phyloP scores from a whole-genome alignment of 2,113 vertebrate genomes.

The Pollimyrus isidori region DNA sequence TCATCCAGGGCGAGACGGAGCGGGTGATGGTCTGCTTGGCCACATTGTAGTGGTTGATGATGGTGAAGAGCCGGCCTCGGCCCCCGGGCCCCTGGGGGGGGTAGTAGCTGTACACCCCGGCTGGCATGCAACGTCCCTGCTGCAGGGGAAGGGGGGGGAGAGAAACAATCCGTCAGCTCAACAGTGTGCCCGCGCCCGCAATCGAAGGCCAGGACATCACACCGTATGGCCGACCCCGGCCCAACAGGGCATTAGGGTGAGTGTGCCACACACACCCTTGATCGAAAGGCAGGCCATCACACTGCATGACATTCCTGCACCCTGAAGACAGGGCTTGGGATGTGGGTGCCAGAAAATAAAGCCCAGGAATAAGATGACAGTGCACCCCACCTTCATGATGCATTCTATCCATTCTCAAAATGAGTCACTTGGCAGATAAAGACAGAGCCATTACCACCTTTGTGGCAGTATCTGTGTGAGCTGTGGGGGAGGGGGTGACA shows the following conservation, averaged over 20 bases:
- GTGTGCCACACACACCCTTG: background rate
- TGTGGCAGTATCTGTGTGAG: background rate
- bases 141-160: slow-evolving; percentile 47
- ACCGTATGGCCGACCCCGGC: background rate
- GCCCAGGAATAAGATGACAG: background rate
- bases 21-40: slow-evolving; percentile 88
- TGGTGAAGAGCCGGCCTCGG: slow-evolving; percentile 83
- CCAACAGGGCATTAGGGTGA: background rate
- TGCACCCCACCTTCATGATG: background rate
- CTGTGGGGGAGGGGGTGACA: background rate
- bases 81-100: slow-evolving; percentile 76
- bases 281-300: background rate
- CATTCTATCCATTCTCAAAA: background rate
- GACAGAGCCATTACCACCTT: background rate
- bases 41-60: slow-evolving; percentile 92
- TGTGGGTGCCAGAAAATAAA: background rate
- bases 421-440: background rate
- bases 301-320: background rate
- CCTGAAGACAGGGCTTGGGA: background rate
- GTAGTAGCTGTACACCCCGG: slow-evolving; percentile 82
- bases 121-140: slow-evolving; percentile 87
- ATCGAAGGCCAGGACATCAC: background rate
- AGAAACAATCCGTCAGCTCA: background rate
- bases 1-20: slow-evolving; percentile 89
- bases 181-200: background rate